Percentiles rank a stretch among this genome's conserved stretches.
phyloP scores from a whole-genome alignment of 2,113 vertebrate species.

The Thinocorus orbignyianus region DNA sequence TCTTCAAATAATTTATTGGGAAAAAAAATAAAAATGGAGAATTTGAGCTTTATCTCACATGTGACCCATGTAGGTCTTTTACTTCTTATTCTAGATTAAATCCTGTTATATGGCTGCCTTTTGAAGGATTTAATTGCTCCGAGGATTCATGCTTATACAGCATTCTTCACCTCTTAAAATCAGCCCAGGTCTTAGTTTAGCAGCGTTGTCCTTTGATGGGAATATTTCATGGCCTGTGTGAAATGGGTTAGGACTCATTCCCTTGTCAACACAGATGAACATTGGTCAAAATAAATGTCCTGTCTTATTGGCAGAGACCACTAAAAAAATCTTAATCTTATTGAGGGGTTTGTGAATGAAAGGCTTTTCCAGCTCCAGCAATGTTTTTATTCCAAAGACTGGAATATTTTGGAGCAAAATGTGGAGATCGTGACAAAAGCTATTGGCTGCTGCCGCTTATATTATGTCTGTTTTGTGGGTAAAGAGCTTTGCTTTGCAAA shows the following conservation, averaged over 20 bases:
- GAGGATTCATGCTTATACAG: background rate
- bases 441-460: background rate
- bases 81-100: slow-evolving; percentile 6
- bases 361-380: background rate
- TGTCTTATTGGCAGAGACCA: background rate
- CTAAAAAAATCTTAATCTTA: background rate
- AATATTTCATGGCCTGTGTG: background rate
- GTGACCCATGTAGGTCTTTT: slow-evolving; percentile 1
- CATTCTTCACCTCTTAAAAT: slow-evolving; percentile 1
- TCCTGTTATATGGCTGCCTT: slow-evolving; percentile 28
- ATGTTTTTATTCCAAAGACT: background rate
- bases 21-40: background rate
- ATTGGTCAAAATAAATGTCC: background rate
- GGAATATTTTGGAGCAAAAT: background rate
- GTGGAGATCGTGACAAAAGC: background rate
- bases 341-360: background rate
- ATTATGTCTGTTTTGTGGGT: background rate
- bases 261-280: background rate
- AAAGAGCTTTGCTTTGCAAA: background rate
- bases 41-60: background rate
- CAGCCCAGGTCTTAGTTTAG: background rate
- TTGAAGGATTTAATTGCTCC: slow-evolving; percentile 20
- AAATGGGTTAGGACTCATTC: slow-evolving; percentile 12
- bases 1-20: slow-evolving; percentile 11
- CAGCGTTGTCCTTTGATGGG: background rate